Evolutionary conservation across 2,888 invertebrate genomes (phyloP), one percentile per base, ranked within the genome.

Genomic region (Xylophagus ater): DNA sequence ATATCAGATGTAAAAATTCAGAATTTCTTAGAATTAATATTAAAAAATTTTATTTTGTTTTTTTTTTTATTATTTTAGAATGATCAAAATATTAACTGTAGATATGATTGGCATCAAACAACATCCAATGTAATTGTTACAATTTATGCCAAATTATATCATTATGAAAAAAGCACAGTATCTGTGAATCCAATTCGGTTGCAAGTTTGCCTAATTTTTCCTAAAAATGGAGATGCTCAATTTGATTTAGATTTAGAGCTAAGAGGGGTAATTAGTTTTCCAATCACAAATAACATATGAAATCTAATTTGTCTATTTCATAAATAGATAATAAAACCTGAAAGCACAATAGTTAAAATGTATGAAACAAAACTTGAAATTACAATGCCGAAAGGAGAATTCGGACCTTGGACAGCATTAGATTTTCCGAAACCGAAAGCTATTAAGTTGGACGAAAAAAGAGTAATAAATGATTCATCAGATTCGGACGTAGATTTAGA

Each of bases 91-190:
- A 68, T 75, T 1, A 70, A 76, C 41, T 94, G 94, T 57, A 76
- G 93, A 17, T 80, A 85, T 72, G 96, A 97, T 60, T 93, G 92
- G 86, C 90, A 94, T 66, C 96, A 97, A 68, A 96, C 94, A 1
- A 79, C 78, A 0, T 72, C 78, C 1, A 73, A 76, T 59, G 84
- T 96, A 1, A 81, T 85, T 43, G 75, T 96, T 34, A 82, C 92
- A 24, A 74, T 96, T 30, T 97, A 88, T 65, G 86, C 88, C 2
- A 96, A 96, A 68, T 78, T 85, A 51, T 86, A 90, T 56, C 76
- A 87, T 50, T 89, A 92, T 8, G 71, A 72, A 13, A 59, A 72
- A 41, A 87, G 88, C 44, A 66, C 59, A 38, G 70, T 98, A 2
- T 79, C 85, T 66, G 65, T 88, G 15, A 96, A 89, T 66, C 86